Evolutionary conservation across 2,113 vertebrate species (phyloP), one percentile per base, ranked within the genome.

Genomic region (Tautogolabrus adspersus): DNA sequence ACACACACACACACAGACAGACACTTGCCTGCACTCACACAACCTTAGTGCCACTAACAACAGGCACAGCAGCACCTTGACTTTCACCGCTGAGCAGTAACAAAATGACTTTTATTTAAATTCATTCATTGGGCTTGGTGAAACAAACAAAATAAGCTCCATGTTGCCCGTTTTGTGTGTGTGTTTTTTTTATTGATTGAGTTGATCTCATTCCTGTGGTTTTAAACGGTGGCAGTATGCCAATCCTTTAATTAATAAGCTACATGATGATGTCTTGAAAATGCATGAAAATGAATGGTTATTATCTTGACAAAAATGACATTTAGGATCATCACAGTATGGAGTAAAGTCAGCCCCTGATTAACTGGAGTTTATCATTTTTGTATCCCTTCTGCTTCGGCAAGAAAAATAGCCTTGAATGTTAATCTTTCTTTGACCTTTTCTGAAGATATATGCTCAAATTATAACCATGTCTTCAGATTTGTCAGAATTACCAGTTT

Each of bases 171-270:
- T 52, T 66, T 62, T 64, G 21, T 51, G 63, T 66, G 18, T 54
- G 23, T 54, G 47, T 81, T 52, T 52, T 81, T 9, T 22, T 16
- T 64, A 77, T 70, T 76, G 69, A 63, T 71, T 69, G 42, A 70
- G 68, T 54, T 77, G 71, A 82, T 81, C 66, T 70, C 9, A 9
- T 71, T 40, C 61, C 69, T 57, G 23, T 38, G 72, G 73, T 54
- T 60, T 66, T 21, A 26, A 37, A 40, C 65, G 15, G 55, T 82
- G 76, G 72, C 69, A 18, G 47, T 0, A 0, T 65, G 79, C 71
- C 84, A 79, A 34, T 23, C 44, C 38, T 64, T 83, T 87, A 83
- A 90, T 83, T 84, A 82, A 88, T 49, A 40, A 55, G 44, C 46
- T 34, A 9, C 66, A 23, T 65, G 21, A 26, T 70, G 46, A 59